phyloP scores from a whole-genome alignment of 2,797 vertebrate species.

The Hoplostethus atlanticus region DNA sequence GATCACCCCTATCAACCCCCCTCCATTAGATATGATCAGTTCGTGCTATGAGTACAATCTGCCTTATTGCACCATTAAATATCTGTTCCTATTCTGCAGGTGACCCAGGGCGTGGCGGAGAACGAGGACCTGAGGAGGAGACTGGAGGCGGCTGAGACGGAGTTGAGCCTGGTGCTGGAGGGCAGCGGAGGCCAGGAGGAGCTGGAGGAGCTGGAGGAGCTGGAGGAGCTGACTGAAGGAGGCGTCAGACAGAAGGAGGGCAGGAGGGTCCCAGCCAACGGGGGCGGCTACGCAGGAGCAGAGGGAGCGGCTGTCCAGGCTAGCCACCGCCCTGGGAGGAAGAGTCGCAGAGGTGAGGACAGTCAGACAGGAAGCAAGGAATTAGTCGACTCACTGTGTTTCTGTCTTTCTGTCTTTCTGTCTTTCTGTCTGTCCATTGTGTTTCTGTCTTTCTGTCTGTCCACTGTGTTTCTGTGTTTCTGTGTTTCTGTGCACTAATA shows the following conservation, averaged over 20 bases:
- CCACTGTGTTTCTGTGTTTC: neutral
- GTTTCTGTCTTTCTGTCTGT: neutral
- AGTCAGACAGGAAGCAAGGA: too few relatives aligned
- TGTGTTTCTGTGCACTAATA: neutral
- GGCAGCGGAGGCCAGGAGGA: conserved; percentile 38
- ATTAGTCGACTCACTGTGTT: too few relatives aligned
- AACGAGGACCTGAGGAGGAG: conserved; percentile 65
- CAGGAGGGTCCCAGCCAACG: neutral
- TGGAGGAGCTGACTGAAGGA: conserved; percentile 13
- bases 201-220: conserved; percentile 9
- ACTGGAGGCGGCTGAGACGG: conserved; percentile 62
- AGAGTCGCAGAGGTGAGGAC: conserved; percentile 56
- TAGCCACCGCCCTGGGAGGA: conserved; percentile 41
- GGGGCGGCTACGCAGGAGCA: neutral
- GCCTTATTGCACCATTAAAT: too few relatives aligned
- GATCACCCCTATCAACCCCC: too few relatives aligned
- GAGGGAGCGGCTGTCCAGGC: conserved; percentile 13
- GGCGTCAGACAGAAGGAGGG: conserved; percentile 15
- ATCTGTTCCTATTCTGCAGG: conserved; percentile 25
- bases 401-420: too few relatives aligned
- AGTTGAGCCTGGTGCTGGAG: conserved; percentile 64
- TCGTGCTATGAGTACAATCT: too few relatives aligned
- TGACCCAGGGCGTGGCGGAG: conserved; percentile 57
- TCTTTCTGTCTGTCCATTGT: too few relatives aligned
- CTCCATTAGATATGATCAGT: too few relatives aligned